phyloP scores from a whole-genome alignment of 1,140 invertebrate genomes.

The Solenopsis invicta region DNA sequence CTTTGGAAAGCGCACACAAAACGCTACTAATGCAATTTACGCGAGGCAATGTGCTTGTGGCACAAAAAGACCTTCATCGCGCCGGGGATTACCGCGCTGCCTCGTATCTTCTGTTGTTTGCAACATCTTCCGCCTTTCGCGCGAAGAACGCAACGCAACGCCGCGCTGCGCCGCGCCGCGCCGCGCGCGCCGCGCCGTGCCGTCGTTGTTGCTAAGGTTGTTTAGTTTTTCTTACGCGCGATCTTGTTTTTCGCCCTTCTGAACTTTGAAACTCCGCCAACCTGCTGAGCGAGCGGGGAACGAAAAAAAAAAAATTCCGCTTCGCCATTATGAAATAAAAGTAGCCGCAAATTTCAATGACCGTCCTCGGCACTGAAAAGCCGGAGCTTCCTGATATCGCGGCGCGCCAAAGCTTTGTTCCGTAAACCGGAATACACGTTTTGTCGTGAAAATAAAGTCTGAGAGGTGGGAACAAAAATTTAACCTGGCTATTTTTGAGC shows the following conservation, averaged over 20 bases:
- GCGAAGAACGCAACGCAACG: conserved; percentile 9
- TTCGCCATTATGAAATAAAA: conserved; percentile 60
- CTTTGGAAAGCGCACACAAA: conserved; percentile 51
- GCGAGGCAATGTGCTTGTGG: conserved; percentile 41
- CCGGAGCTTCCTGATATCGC: conserved; percentile 31
- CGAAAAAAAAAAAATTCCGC: conserved; percentile 21
- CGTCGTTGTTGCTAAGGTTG: conserved; percentile 36
- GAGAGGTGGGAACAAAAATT: conserved; percentile 42
- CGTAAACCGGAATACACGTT: conserved; percentile 35
- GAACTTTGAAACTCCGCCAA: conserved; percentile 3
- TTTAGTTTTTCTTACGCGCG: conserved; percentile 53
- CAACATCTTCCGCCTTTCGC: conserved; percentile 28
- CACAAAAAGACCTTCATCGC: conserved; percentile 50
- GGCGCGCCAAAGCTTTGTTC: conserved; percentile 17
- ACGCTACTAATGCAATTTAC: conserved; percentile 59
- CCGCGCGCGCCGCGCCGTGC: neutral
- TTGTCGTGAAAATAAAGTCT: conserved; percentile 42
- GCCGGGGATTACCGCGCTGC: conserved; percentile 37
- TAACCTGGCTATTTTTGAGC: conserved; percentile 38
- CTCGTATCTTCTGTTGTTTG: conserved; percentile 48
- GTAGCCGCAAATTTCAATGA: conserved; percentile 57
- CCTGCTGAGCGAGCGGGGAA: neutral
- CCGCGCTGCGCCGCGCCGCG: neutral
- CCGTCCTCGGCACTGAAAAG: conserved; percentile 1
- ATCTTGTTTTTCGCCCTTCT: conserved; percentile 28